Evolutionary conservation across 1,140 invertebrate genomes (phyloP).

Genomic region (Solenopsis fugax): DNA sequence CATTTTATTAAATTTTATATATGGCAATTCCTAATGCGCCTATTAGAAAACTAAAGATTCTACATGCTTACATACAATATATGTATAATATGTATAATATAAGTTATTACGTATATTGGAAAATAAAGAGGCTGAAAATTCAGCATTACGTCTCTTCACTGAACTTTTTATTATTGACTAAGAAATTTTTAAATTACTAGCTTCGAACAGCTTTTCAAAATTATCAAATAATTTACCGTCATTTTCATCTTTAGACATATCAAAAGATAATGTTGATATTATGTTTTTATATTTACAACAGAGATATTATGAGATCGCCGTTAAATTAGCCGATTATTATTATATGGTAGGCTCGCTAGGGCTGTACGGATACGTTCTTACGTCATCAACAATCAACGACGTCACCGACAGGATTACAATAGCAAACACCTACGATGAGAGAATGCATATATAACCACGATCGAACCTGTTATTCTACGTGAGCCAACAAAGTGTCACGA

Average conservation of each 20-base stretch:
- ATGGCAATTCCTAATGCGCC: not conserved
- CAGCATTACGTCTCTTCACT: no score
- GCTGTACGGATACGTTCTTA: not conserved
- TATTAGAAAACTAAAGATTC: not conserved
- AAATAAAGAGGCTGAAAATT: no score
- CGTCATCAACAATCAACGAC: slow-evolving; percentile 26
- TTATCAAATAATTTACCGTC: no score
- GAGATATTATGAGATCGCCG: not conserved
- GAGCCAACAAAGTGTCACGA: slow-evolving; percentile 59
- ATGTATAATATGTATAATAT: no score
- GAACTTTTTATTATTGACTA: no score
- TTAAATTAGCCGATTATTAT: slow-evolving; percentile 48
- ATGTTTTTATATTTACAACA: not conserved
- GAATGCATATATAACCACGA: slow-evolving; percentile 41
- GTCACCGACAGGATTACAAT: slow-evolving; percentile 42
- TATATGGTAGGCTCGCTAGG: not conserved
- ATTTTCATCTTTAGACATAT: no score
- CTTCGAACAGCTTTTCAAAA: no score
- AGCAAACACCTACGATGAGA: slow-evolving; percentile 19
- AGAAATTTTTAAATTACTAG: no score
- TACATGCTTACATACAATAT: not conserved
- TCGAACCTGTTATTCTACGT: slow-evolving; percentile 48
- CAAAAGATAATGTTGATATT: not conserved
- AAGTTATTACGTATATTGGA: no score
- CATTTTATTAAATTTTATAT: not conserved